Conservation (phyloP, 1,140 invertebrate species). For the Conus betulinus region DNA sequence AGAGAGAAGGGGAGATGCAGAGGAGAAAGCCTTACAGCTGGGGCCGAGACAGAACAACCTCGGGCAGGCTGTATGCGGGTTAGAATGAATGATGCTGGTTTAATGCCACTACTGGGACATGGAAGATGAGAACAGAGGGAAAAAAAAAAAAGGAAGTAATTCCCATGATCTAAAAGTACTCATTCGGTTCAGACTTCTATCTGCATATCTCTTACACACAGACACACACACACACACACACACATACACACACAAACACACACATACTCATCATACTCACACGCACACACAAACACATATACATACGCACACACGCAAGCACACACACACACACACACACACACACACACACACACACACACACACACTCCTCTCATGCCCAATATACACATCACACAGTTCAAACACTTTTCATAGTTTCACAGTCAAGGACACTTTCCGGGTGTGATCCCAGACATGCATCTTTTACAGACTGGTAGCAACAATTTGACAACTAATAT, state of each 20-base stretch:
- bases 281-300: not conserved
- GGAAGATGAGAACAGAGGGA: too few relatives aligned
- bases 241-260: not conserved
- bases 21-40: too few relatives aligned
- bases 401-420: too few relatives aligned
- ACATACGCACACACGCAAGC: not conserved
- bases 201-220: not conserved
- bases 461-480: too few relatives aligned
- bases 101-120: too few relatives aligned
- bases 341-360: not conserved
- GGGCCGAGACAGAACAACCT: too few relatives aligned
- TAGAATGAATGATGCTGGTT: too few relatives aligned
- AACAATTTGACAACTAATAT: too few relatives aligned
- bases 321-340: not conserved
- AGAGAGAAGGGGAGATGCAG: too few relatives aligned
- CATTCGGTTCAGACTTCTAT: not conserved
- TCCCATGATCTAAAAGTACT: not conserved
- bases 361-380: not conserved
- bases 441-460: too few relatives aligned
- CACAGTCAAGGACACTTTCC: too few relatives aligned
- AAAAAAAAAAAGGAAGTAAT: not conserved
- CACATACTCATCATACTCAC: not conserved
- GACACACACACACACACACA: not conserved
- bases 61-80: too few relatives aligned
- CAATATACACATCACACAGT: not conserved